phyloP scores from a whole-genome alignment of 2,113 vertebrate species.

The Myiopsitta monachus region DNA sequence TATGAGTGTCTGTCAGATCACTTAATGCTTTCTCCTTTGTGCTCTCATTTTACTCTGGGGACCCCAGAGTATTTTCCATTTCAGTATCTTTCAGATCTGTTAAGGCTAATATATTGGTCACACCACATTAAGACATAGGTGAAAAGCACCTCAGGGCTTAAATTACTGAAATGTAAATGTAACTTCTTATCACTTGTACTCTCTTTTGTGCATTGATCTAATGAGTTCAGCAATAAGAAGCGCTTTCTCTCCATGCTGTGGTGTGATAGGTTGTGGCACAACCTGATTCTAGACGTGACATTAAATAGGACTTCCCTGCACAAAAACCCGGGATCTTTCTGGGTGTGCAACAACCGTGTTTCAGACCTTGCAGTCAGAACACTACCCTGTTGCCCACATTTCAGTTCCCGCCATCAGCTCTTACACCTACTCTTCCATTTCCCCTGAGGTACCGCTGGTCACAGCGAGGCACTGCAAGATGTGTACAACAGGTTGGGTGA shows the following conservation, averaged over 20 bases:
- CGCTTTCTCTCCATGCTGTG: not conserved
- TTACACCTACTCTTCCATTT: not conserved
- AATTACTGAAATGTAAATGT: not conserved
- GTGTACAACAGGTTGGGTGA: fast-evolving
- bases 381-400: not conserved
- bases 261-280: not conserved
- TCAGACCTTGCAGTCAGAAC: not conserved
- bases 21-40: not conserved
- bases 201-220: not conserved
- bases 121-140: not conserved
- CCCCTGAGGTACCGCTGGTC: not conserved
- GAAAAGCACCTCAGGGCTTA: not conserved
- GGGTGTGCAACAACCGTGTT: not conserved
- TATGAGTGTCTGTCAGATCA: not conserved
- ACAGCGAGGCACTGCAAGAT: not conserved
- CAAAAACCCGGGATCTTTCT: not conserved
- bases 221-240: not conserved
- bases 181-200: not conserved
- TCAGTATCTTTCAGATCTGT: not conserved
- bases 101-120: not conserved
- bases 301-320: not conserved
- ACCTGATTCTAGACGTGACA: not conserved
- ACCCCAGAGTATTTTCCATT: not conserved
- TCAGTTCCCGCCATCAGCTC: not conserved
- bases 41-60: not conserved